Conservation (phyloP, 2,797 vertebrate genomes). For the Xyrichtys novacula region DNA sequence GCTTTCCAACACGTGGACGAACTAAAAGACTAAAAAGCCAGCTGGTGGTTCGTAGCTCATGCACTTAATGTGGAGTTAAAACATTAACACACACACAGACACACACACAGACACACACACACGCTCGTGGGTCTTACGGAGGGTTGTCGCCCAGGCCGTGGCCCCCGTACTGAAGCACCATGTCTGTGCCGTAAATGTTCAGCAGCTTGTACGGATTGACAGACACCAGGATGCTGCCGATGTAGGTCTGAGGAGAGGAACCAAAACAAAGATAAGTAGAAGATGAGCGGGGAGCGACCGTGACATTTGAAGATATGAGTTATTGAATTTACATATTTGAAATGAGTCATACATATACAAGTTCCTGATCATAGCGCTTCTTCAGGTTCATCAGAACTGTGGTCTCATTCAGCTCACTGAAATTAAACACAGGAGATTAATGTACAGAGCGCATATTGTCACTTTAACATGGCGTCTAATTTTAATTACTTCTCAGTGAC, state of each 20-base stretch:
- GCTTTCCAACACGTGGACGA: background rate
- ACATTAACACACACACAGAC: too few relatives aligned
- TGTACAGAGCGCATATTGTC: conserved; percentile 35
- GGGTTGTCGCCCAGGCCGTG: conserved; percentile 93
- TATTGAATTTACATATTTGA: conserved; percentile 27
- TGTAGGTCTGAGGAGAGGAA: conserved; percentile 88
- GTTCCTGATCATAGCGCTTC: conserved; percentile 91
- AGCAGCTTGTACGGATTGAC: conserved; percentile 95
- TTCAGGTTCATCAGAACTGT: conserved; percentile 93
- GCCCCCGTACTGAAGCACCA: conserved; percentile 92
- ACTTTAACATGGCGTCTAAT: conserved; percentile 29
- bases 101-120: conserved; percentile 19
- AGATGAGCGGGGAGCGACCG: background rate
- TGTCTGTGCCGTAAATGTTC: conserved; percentile 94
- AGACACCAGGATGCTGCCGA: conserved; percentile 95
- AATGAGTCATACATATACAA: conserved; percentile 90
- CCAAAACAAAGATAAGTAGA: conserved; percentile 22
- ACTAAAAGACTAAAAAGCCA: background rate
- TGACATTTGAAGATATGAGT: conserved; percentile 24
- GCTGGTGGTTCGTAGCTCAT: background rate
- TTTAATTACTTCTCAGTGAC: conserved; percentile 44
- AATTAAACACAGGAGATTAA: conserved; percentile 59
- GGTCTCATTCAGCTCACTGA: conserved; percentile 93
- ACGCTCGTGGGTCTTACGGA: conserved; percentile 88
- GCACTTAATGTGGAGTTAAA: background rate